Conservation (phyloP, 2,888 invertebrate species). For the Plagodis pulveraria region DNA sequence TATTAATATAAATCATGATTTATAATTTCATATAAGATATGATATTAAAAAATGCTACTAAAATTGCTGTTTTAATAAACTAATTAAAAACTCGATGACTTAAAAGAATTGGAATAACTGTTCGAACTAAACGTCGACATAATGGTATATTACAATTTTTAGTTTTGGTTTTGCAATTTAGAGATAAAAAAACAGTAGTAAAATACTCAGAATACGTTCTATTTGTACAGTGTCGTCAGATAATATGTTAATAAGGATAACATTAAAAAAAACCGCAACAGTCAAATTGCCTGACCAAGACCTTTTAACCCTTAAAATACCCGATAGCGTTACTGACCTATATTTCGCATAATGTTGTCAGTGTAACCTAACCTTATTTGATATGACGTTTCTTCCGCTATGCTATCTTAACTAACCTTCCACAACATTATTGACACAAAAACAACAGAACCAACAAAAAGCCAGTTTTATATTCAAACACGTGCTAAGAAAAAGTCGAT, state of each 20-base stretch:
- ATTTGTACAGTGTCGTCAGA: not conserved
- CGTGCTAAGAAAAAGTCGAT: slow-evolving; percentile 77
- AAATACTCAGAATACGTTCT: not conserved
- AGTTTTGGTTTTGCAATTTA: too few species aligned
- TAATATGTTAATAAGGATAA: not conserved
- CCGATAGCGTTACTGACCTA: not conserved
- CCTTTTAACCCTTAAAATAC: slow-evolving; percentile 5
- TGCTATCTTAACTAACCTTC: slow-evolving; percentile 57
- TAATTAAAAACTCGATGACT: too few species aligned
- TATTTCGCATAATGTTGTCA: not conserved
- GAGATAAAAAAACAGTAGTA: too few species aligned
- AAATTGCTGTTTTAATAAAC: too few species aligned
- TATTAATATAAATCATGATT: too few species aligned
- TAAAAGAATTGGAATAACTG: too few species aligned
- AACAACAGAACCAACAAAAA: slow-evolving; percentile 64
- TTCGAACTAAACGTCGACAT: too few species aligned
- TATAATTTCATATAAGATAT: too few species aligned
- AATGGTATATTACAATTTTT: too few species aligned
- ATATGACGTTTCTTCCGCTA: slow-evolving; percentile 32
- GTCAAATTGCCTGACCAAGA: slow-evolving; percentile 10
- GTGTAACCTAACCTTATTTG: slow-evolving; percentile 22
- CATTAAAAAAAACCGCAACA: slow-evolving; percentile 11
- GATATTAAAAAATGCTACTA: too few species aligned
- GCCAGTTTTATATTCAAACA: slow-evolving; percentile 69
- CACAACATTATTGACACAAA: slow-evolving; percentile 57